A percentile compares a stretch with the other conserved stretches of the same genome.
These are phyloP conservation scores for Monochamus saltuarius DNA, from an alignment of 1,140 invertebrate genomes.

Conservation along the genomic window DNA sequence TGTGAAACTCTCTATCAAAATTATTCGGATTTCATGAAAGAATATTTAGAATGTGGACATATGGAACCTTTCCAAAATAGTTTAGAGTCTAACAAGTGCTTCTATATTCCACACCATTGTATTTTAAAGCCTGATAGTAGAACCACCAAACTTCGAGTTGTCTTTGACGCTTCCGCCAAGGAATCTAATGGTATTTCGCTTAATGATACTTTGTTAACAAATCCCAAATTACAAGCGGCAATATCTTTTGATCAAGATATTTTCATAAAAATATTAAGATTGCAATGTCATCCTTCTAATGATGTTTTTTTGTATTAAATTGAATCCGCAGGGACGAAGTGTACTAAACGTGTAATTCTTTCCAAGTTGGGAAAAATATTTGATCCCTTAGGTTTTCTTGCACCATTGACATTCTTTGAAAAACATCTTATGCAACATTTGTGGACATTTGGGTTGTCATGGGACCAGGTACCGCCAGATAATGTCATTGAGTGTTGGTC, in stretches of 20 bases:
- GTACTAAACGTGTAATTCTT: conserved; percentile 12
- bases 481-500: too few relatives aligned
- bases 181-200: conserved; percentile 26
- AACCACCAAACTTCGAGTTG: neutral
- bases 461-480: conserved; percentile 45
- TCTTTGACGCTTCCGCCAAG: neutral
- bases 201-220: conserved; percentile 32
- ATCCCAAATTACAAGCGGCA: conserved; percentile 29
- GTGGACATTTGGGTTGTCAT: conserved; percentile 43
- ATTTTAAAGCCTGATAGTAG: neutral
- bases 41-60: too few relatives aligned
- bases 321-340: neutral
- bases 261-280: neutral
- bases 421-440: conserved; percentile 53
- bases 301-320: neutral
- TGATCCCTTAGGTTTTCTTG: conserved; percentile 48
- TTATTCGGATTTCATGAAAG: too few relatives aligned
- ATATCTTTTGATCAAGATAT: neutral
- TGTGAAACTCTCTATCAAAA: too few relatives aligned
- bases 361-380: conserved; percentile 36
- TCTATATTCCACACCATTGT: conserved; percentile 4
- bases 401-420: conserved; percentile 46
- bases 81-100: too few relatives aligned
- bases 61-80: too few relatives aligned
- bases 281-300: neutral